Base-by-base conservation (phyloP, 2,888 invertebrate genomes). In the Tenthredo scrophulariae region DNA sequence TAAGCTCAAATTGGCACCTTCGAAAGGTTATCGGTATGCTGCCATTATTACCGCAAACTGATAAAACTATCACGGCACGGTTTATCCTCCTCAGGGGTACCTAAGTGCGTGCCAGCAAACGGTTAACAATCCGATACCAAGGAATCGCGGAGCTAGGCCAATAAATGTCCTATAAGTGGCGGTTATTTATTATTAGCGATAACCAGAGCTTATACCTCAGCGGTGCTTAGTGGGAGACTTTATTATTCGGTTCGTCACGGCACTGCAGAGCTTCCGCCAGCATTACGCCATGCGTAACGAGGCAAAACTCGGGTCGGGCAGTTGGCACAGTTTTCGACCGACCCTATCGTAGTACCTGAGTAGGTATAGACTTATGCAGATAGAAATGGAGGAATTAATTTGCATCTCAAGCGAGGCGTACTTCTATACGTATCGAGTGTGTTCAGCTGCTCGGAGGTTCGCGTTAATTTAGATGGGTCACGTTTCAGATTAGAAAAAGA, bases 221-320 rank as follows among this genome's bases (percentile, higher is more conserved):
- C 22, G n/a, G 6, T 13, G 40, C 54, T 62, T 40, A 62, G 37
- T n/a, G 29, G 33, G n/a, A 79, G 79, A 29, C 54, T 74, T 33
- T n/a, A 50, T 80, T 80, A 80, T 62, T 80, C 80, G 26, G 40
- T 80, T 80, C 80, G 62, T 80, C 80, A 80, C 40, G 62, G 80
- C 62, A 40, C 6, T 40, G 80, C 80, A 26, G 80, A 62, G 62
- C 80, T 80, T 80, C 80, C 80, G 80, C 80, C 7, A 80, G 29
- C 80, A 62, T 62, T 62, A 40, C 80, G 40, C 37, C 62, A 33
- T 80, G 80, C 80, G 80, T 80, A 80, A 40, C 80, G 80, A 80
- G 40, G 80, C 62, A 62, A 80, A 33, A 80, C 80, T 22, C 80
- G 22, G 40, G 29, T 37, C 29, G 50, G 18, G 62, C 62, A 80